phyloP scores from a whole-genome alignment of 2,113 vertebrate species.

The Gadus chalcogrammus region DNA sequence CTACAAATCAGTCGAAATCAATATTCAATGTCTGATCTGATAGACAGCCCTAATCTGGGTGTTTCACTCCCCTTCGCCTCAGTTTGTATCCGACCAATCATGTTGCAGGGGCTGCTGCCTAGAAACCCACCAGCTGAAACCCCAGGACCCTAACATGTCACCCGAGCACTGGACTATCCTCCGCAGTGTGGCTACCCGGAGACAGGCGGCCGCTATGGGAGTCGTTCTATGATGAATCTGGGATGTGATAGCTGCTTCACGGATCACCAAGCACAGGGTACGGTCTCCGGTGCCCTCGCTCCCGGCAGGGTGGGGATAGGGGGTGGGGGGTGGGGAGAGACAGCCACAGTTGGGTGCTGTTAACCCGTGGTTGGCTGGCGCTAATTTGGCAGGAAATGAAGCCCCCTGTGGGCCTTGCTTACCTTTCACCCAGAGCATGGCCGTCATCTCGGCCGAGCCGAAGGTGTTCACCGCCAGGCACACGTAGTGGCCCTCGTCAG shows the following conservation, averaged over 20 bases:
- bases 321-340: slow-evolving; percentile 14
- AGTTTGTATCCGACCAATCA: no score
- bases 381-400: slow-evolving; percentile 69
- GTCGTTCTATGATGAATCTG: slow-evolving; percentile 59
- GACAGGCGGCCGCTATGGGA: slow-evolving; percentile 26
- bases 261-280: slow-evolving; percentile 58
- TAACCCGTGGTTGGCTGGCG: slow-evolving; percentile 55
- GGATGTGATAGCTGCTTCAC: slow-evolving; percentile 59
- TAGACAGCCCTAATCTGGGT: no score
- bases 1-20: no score
- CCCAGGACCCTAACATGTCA: no score
- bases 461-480: slow-evolving; percentile 90
- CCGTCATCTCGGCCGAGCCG: slow-evolving; percentile 86
- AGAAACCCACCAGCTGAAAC: no score
- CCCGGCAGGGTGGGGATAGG: slow-evolving; percentile 21
- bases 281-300: slow-evolving; percentile 25
- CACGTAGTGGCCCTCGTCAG: slow-evolving; percentile 87
- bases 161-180: no score
- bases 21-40: no score
- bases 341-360: slow-evolving; percentile 55
- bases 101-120: no score
- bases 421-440: slow-evolving; percentile 91
- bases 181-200: slow-evolving; percentile 3
- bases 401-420: slow-evolving; percentile 59
- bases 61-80: no score